Evolutionary conservation across 1,140 invertebrate genomes (phyloP), one percentile per base, ranked within the genome.

Genomic region (Drosophila subpulchrella): DNA sequence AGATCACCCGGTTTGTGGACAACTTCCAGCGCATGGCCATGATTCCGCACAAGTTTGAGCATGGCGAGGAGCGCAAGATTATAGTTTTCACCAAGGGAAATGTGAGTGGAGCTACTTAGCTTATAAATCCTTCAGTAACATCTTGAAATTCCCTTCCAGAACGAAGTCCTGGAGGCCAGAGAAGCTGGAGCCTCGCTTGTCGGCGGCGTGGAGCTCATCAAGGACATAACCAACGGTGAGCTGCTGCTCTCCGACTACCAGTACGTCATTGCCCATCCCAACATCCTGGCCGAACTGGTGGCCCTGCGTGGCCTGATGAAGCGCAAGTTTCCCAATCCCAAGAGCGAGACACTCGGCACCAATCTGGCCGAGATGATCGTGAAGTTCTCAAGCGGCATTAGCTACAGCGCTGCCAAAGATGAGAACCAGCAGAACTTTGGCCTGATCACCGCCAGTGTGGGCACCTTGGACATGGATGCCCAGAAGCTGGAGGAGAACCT

Each of bases 211-310:
- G 95, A 96, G 47, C 77, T 97, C 34, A 95, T 97, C 38, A 96
- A 96, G 92, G 93, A 94, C 59, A 95, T 97, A 80, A 95, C 96
- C 93, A 94, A 93, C 80, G 97, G 96, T 36, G 93, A 94, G 74
- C 82, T 97, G 15, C 92, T 94, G 47, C 71, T 96, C 6, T 91
- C 93, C n/a, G 96, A 97, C 60, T 97, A 95, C 91, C 94, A 97
- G 75, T 95, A 93, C 85, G 82, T 97, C 3, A 92, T 97, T 39
- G 95, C 96, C 6, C 96, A 97, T 93, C 95, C 96, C 5, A 94
- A 95, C 83, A 96, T 97, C 63, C 88, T 97, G 60, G 93, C 96
- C 0, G 96, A 97, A 50, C 88, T 97, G 32, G 93, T 96, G 3
- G 93, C 94, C 0, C 93, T 97, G 47, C 93, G 96, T 80, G 96